Percentiles rank a stretch among this genome's conserved stretches.
phyloP scores from a whole-genome alignment of 1,140 invertebrate genomes.

The Teleopsis dalmanni region DNA sequence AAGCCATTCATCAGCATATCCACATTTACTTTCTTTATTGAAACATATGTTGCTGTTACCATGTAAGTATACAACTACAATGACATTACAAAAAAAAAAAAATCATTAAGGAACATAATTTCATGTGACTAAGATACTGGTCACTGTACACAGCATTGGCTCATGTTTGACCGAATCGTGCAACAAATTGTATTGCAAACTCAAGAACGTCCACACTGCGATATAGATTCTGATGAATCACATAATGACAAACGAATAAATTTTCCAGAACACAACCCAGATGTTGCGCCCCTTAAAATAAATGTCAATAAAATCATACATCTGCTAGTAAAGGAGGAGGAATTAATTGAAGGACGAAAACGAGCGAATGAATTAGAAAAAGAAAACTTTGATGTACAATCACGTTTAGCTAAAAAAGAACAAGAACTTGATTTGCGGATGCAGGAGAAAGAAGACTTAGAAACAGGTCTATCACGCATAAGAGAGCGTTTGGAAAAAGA shows the following conservation, averaged over 20 bases:
- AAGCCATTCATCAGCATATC: slow-evolving; percentile 85
- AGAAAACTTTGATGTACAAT: slow-evolving; percentile 80
- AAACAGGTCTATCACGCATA: slow-evolving; percentile 71
- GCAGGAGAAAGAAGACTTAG: slow-evolving; percentile 89
- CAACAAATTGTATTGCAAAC: slow-evolving; percentile 92
- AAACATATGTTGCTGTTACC: slow-evolving; percentile 87
- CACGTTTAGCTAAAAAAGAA: slow-evolving; percentile 83
- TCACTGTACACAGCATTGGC: slow-evolving; percentile 83
- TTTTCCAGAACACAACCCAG: slow-evolving; percentile 59
- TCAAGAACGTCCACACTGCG: slow-evolving; percentile 43
- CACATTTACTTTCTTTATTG: slow-evolving; percentile 84
- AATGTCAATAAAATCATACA: slow-evolving; percentile 88
- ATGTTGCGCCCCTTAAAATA: slow-evolving; percentile 77
- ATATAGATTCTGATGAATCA: slow-evolving; percentile 34
- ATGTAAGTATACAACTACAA: slow-evolving; percentile 56
- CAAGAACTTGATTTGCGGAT: slow-evolving; percentile 81
- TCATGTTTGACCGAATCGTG: slow-evolving; percentile 88
- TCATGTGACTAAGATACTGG: slow-evolving; percentile 59
- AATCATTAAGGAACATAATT: too few species aligned
- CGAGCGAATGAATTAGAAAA: slow-evolving; percentile 83
- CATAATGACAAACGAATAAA: slow-evolving; percentile 22
- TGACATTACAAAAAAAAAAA: background rate
- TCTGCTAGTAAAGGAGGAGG: slow-evolving; percentile 87
- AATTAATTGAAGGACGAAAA: slow-evolving; percentile 75
- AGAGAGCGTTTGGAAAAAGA: slow-evolving; percentile 88